Base-by-base conservation (phyloP, 1,140 invertebrate genomes). In the Brachionus asplanchnoidis region DNA sequence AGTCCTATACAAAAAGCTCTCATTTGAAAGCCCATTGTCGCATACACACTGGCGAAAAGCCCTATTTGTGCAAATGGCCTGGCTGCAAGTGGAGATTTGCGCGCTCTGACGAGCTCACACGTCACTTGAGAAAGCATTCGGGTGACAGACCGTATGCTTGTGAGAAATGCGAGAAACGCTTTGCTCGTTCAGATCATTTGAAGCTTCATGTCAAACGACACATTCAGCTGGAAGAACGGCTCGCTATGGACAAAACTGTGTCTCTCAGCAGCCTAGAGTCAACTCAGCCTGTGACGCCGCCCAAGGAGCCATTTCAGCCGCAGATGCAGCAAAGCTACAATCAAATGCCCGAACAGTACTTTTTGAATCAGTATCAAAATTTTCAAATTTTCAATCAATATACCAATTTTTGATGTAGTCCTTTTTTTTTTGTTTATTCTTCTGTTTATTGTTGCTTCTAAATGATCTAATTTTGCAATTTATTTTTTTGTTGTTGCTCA, bases 81-180 rank as follows among this genome's bases (percentile, higher is more conserved):
- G 95, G 94, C 86, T 97, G 96, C 87, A 93, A 93, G 0, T 93
- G 94, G 89, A 92, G 94, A 85, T 97, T 97, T 88, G 93, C 93
- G 0, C 91, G 95, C 73, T 95, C 95, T 1, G 88, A 87, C 32
- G 87, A 88, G 84, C 85, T 89, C n/a, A 88, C 78, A 17, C 23
- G 85, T 6, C 87, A 88, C 68, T 80, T 97, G 90, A 92, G 96
- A 70, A 97, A 97, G 89, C 96, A 97, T 90, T 97, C 96, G 0
- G 96, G 96, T 42, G 95, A 95, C 84, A 97, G 98, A 88, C 97
- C 97, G 9, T 99, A 98, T 92, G 95, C 96, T 88, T 98, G 97
- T 89, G 93, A 93, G 85, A 94, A 97, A 8, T 98, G 97, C 89
- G 95, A 97, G 88, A 91, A 95, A 14, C 88, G 94, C 14, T 98